Percentiles rank a stretch among this genome's conserved stretches.
phyloP scores from a whole-genome alignment of 2,888 invertebrate genomes.

The Taphrorychus bicolor region DNA sequence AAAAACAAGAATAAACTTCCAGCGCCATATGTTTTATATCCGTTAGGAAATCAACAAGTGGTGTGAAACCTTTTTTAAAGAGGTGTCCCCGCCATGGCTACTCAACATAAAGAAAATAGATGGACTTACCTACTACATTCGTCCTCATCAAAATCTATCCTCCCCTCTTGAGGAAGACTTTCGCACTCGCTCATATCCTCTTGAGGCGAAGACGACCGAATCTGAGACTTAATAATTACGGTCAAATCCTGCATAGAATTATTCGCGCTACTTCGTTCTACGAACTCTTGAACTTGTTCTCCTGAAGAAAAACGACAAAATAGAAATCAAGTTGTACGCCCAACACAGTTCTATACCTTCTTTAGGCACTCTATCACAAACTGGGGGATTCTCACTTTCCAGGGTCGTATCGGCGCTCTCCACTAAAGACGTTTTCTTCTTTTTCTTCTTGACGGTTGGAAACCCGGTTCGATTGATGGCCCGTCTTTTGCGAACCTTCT shows the following conservation, averaged over 20 bases:
- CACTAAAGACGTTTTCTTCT: constrained; percentile 59
- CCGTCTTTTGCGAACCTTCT: constrained; percentile 71
- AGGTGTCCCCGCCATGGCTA: too few species aligned
- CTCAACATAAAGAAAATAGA: background rate
- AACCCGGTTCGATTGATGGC: constrained; percentile 79
- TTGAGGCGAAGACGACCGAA: constrained; percentile 44
- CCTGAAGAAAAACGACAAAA: constrained; percentile 10
- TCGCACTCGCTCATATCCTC: constrained; percentile 68
- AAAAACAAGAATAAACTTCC: too few species aligned
- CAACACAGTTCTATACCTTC: constrained; percentile 57
- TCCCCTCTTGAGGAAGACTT: constrained; percentile 68
- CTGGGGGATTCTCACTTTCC: constrained; percentile 11
- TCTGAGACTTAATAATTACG: constrained; percentile 33
- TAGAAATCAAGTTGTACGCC: background rate
- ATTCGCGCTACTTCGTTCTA: constrained; percentile 64
- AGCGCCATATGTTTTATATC: too few species aligned
- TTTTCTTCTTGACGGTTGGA: constrained; percentile 84
- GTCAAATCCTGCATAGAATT: constrained; percentile 31
- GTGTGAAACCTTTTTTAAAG: too few species aligned
- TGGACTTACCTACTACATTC: constrained; percentile 42
- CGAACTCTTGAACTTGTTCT: constrained; percentile 71
- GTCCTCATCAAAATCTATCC: constrained; percentile 62
- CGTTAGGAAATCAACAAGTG: too few species aligned
- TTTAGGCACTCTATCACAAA: constrained; percentile 73
- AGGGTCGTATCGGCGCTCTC: background rate